Evolutionary conservation across 2,797 vertebrate species (phyloP).

Genomic region (Loriculus beryllinus): DNA sequence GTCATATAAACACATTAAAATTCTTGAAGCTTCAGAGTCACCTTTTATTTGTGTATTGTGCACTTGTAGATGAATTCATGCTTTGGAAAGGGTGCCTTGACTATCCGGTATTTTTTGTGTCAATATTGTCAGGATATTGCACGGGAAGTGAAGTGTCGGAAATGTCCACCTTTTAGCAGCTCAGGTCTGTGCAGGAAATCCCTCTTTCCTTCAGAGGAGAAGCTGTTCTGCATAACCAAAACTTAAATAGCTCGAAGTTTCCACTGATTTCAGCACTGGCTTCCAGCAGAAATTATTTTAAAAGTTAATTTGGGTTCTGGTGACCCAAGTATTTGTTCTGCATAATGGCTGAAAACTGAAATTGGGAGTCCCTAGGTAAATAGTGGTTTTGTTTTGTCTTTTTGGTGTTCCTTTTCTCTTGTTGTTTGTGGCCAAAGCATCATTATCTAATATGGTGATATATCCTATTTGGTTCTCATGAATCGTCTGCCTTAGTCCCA

Average conservation of each 20-base stretch:
- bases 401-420: not conserved
- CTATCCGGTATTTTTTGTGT: not conserved
- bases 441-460: not conserved
- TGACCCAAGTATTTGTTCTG: not conserved
- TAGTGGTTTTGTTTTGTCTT: not conserved
- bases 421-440: not conserved
- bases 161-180: not conserved
- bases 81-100: not conserved
- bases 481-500: not conserved
- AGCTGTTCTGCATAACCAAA: not conserved
- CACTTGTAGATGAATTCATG: fast-evolving
- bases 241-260: not conserved
- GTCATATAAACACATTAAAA: fast-evolving
- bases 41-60: not conserved
- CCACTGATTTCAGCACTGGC: not conserved
- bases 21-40: not conserved
- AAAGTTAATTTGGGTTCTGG: not conserved
- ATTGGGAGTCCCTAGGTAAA: not conserved
- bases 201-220: not conserved
- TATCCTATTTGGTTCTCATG: not conserved
- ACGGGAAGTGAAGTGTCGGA: not conserved
- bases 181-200: not conserved
- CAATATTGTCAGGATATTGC: not conserved
- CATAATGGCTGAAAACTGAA: not conserved
- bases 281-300: not conserved